phyloP scores from a whole-genome alignment of 2,113 vertebrate species.

The Rhegmatorhina hoffmannsi region DNA sequence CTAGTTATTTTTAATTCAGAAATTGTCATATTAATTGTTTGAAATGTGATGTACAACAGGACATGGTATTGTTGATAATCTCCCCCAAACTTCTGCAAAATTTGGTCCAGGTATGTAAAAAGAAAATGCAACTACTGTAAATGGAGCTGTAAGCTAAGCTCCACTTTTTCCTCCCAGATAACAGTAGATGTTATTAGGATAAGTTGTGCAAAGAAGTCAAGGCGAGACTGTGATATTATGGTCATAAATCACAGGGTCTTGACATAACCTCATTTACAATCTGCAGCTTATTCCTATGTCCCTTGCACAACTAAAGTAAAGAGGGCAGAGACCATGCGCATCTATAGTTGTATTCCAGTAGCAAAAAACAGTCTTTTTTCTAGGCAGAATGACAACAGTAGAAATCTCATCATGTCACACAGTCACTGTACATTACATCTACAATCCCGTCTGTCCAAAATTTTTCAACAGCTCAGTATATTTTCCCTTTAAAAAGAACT shows the following conservation, averaged over 20 bases:
- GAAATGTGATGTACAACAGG: not conserved
- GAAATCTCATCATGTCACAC: not conserved
- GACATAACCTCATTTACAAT: not conserved
- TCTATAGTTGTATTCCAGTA: not conserved
- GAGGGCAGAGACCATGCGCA: not conserved
- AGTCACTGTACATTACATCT: not conserved
- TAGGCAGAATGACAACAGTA: not conserved
- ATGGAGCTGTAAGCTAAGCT: not conserved
- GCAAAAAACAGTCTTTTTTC: not conserved
- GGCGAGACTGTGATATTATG: not conserved
- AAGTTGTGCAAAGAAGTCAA: not conserved
- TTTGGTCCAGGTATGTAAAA: not conserved
- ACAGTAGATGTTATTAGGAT: not conserved
- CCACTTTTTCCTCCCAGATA: not conserved
- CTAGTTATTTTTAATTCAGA: slow-evolving; percentile 37
- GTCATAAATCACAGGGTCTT: not conserved
- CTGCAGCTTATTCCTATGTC: not conserved
- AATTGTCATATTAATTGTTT: not conserved
- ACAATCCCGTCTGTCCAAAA: not conserved
- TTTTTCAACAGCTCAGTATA: not conserved
- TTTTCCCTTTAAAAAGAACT: not conserved
- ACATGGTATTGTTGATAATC: not conserved
- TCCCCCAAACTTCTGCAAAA: not conserved
- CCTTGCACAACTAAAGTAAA: not conserved
- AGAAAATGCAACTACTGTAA: not conserved